Percentiles rank a stretch among this genome's conserved stretches.
Conservation (phyloP, 2,888 invertebrate genomes). For the Exephanes ischioxanthus region DNA sequence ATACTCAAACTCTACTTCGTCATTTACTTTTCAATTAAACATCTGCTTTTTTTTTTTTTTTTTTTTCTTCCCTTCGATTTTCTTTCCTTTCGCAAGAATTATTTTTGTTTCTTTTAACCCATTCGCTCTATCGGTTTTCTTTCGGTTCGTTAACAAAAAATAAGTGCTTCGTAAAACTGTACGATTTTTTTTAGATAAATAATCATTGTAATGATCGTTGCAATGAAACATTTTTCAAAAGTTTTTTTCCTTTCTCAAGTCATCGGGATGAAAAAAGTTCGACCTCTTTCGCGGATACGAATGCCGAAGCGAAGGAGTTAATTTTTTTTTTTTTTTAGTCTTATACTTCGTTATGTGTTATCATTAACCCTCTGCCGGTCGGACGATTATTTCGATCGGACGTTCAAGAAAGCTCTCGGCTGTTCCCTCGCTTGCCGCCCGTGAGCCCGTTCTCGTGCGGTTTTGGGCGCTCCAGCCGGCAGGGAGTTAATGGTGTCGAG, state of each 20-base stretch:
- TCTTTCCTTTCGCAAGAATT: background rate
- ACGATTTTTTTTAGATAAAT: no score
- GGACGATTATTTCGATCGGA: no score
- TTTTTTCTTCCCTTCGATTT: constrained; percentile 34
- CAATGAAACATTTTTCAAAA: background rate
- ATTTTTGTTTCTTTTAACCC: background rate
- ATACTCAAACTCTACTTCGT: constrained; percentile 64
- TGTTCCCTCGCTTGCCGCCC: no score
- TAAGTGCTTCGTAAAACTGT: no score
- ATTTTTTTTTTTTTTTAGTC: background rate
- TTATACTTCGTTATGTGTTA: background rate
- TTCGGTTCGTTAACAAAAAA: background rate
- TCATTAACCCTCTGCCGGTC: background rate
- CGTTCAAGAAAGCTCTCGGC: no score
- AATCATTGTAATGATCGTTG: no score
- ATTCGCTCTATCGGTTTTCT: background rate
- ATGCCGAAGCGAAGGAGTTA: constrained; percentile 7
- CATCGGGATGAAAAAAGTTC: background rate
- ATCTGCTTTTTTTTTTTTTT: constrained; percentile 31
- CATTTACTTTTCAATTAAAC: constrained; percentile 48
- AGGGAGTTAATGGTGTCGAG: background rate
- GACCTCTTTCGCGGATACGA: background rate
- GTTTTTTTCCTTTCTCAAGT: background rate
- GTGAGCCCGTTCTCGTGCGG: no score
- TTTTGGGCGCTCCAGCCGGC: no score